A percentile compares a stretch with the other conserved stretches of the same genome.
These are phyloP conservation scores for Phallusia fumigata DNA, from an alignment of 23 tunicate species.

Conservation along the genomic window DNA sequence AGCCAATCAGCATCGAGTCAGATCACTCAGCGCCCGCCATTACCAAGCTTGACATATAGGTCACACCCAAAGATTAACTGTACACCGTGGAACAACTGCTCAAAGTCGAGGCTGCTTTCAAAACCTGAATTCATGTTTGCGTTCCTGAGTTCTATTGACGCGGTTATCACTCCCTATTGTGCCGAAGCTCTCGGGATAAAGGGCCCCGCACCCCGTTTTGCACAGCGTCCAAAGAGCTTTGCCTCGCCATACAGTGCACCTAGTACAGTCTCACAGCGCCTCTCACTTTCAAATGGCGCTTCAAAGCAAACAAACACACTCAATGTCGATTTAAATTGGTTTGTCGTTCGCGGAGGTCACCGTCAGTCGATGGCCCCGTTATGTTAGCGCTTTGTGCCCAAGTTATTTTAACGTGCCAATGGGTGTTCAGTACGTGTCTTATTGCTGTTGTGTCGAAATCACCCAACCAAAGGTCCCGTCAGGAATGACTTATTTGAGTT, in stretches of 20 bases:
- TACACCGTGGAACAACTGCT: neutral
- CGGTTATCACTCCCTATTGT: neutral
- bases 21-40: neutral
- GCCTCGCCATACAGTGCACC: no score
- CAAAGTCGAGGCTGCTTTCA: no score
- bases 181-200: neutral
- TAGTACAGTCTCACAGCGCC: neutral
- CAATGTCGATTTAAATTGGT: conserved; percentile 1
- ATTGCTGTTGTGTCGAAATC: no score
- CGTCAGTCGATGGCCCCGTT: neutral
- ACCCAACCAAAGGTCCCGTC: no score
- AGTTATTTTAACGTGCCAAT: no score
- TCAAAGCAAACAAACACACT: conserved; percentile 1
- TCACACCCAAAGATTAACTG: neutral
- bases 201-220: neutral
- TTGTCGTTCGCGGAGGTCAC: neutral
- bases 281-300: conserved; percentile 9
- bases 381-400: neutral
- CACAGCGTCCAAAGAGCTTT: no score
- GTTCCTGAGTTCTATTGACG: conserved; percentile 1
- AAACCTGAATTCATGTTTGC: neutral
- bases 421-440: no score
- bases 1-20: neutral
- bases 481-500: no score
- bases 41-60: neutral